These are phyloP conservation scores for Lindbergichthys nudifrons DNA, from an alignment of 2,797 vertebrate species.

Conservation along the genomic window DNA sequence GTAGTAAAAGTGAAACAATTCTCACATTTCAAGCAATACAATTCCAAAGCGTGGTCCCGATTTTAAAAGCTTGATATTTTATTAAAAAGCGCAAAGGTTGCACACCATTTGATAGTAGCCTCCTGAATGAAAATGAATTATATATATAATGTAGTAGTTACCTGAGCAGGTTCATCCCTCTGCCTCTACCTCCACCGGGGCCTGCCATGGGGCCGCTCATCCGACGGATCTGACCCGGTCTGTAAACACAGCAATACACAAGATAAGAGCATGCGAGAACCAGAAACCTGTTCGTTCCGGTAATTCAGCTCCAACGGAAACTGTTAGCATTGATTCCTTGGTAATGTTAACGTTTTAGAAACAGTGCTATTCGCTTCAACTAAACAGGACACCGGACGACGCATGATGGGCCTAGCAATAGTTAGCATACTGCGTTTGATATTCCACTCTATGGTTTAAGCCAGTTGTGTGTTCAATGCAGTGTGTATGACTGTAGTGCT, in stretches of 20 bases:
- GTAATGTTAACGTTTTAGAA: fast-evolving
- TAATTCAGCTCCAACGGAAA: fast-evolving
- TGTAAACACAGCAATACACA: conserved; percentile 61
- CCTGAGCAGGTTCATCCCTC: conserved; percentile 95
- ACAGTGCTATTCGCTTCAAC: fast-evolving
- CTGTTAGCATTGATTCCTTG: fast-evolving
- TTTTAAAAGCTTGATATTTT: too few species aligned
- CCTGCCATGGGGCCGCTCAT: conserved; percentile 89
- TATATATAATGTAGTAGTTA: conserved; percentile 55
- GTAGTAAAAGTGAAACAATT: background rate
- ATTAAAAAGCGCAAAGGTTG: too few species aligned
- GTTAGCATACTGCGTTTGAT: fast-evolving
- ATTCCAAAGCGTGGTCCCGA: background rate
- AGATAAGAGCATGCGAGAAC: background rate
- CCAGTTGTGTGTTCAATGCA: fast-evolving
- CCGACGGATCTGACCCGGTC: conserved; percentile 92
- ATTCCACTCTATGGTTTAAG: fast-evolving
- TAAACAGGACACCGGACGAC: background rate
- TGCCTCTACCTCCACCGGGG: conserved; percentile 95
- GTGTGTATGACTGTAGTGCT: fast-evolving
- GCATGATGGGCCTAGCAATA: conserved; percentile 35
- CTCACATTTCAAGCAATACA: too few species aligned
- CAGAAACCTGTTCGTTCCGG: fast-evolving
- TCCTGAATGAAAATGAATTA: fast-evolving
- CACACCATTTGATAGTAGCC: fast-evolving